Evolutionary conservation across 2,797 vertebrate species (phyloP).

Genomic region (Kryptolebias ocellatus): DNA sequence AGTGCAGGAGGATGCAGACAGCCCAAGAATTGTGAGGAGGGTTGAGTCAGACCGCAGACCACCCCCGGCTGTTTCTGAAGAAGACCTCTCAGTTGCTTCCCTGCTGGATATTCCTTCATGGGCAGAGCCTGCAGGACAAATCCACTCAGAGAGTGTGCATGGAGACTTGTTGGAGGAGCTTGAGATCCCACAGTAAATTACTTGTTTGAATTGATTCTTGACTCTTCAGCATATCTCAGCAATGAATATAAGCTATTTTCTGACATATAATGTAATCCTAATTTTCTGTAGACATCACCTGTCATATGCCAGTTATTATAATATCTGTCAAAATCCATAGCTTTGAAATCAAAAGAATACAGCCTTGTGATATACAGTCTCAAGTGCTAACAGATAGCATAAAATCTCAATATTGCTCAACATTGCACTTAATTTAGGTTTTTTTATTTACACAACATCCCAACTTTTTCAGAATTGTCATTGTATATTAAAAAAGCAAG

Average conservation of each 20-base stretch:
- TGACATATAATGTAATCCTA: neutral
- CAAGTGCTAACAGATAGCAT: too few species aligned
- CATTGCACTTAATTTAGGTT: too few species aligned
- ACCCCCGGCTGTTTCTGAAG: slow-evolving; percentile 94
- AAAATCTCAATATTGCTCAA: too few species aligned
- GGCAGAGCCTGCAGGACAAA: slow-evolving; percentile 84
- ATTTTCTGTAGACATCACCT: neutral
- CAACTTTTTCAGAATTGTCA: too few species aligned
- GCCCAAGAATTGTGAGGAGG: slow-evolving; percentile 80
- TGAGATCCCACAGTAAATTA: slow-evolving; percentile 81
- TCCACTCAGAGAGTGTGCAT: slow-evolving; percentile 85
- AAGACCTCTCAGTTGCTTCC: slow-evolving; percentile 92
- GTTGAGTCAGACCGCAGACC: slow-evolving; percentile 81
- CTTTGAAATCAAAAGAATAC: too few species aligned
- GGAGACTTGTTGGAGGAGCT: slow-evolving; percentile 88
- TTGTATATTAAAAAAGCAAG: too few species aligned
- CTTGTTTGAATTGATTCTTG: slow-evolving; percentile 22
- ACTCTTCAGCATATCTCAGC: neutral
- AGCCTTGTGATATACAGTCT: too few species aligned
- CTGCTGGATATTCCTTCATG: slow-evolving; percentile 88
- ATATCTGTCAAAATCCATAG: neutral
- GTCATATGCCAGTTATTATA: neutral
- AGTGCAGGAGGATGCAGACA: slow-evolving; percentile 88
- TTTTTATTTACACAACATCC: too few species aligned
- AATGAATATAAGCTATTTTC: neutral